A percentile compares a stretch with the other conserved stretches of the same genome.
phyloP scores from a whole-genome alignment of 2,888 invertebrate species.

The Capitulum mitella region DNA sequence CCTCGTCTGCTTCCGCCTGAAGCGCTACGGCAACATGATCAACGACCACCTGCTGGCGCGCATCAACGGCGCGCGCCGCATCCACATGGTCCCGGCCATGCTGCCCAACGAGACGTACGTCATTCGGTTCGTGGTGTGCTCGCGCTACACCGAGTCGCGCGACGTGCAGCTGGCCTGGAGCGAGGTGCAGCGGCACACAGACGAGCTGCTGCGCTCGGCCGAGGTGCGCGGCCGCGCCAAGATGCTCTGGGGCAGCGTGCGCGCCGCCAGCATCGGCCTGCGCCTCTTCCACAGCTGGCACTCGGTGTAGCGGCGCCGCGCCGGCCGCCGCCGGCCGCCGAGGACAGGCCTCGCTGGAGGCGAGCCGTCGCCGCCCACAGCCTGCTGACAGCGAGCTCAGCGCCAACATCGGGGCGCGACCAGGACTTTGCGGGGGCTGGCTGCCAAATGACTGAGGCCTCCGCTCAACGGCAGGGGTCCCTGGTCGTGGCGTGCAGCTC shows the following conservation, averaged over 20 bases:
- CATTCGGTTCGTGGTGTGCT: slow-evolving; percentile 82
- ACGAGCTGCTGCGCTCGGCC: slow-evolving; percentile 50
- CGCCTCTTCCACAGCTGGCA: slow-evolving; percentile 18
- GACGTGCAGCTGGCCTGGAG: slow-evolving; percentile 83
- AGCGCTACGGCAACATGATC: slow-evolving; percentile 61
- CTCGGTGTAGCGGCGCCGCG: slow-evolving; percentile 12
- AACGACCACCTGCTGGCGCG: slow-evolving; percentile 73
- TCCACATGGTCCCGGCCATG: slow-evolving; percentile 87
- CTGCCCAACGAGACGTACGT: slow-evolving; percentile 69
- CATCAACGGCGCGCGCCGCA: slow-evolving; percentile 80
- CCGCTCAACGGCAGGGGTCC: too few relatives aligned
- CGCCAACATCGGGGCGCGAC: too few relatives aligned
- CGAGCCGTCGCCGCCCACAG: too few relatives aligned
- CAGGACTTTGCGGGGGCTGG: too few relatives aligned
- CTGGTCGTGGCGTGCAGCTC: too few relatives aligned
- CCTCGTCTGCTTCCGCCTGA: slow-evolving; percentile 80
- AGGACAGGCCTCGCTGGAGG: too few relatives aligned
- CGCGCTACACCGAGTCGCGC: slow-evolving; percentile 66
- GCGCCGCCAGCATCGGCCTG: slow-evolving; percentile 15
- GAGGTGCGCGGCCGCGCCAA: slow-evolving; percentile 3
- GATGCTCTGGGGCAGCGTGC: slow-evolving; percentile 20
- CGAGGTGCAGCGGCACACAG: slow-evolving; percentile 67
- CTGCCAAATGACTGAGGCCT: too few relatives aligned
- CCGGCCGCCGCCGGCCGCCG: too few relatives aligned
- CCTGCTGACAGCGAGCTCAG: too few relatives aligned